Evolutionary conservation across 2,888 invertebrate genomes (phyloP).

Genomic region (Dynastes grantii): DNA sequence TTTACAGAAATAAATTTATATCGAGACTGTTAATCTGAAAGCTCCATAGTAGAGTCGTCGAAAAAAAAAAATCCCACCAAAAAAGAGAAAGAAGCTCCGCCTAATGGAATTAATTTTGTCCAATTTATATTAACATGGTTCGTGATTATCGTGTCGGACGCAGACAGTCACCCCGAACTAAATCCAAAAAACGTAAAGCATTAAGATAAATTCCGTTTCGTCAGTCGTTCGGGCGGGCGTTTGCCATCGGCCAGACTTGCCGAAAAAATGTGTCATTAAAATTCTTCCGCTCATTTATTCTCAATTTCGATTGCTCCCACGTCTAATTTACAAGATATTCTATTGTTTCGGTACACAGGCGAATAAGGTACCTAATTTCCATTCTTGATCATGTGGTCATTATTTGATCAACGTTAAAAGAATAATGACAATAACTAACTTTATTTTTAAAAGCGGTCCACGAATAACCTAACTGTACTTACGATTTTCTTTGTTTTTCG

Average conservation of each 20-base stretch:
- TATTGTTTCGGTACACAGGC: too few species aligned
- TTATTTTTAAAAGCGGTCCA: too few species aligned
- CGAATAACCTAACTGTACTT: too few species aligned
- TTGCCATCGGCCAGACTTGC: neutral
- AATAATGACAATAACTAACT: too few species aligned
- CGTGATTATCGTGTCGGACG: slow-evolving; percentile 62
- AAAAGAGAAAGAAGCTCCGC: slow-evolving; percentile 32
- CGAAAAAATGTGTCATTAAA: slow-evolving; percentile 69
- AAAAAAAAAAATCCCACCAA: neutral
- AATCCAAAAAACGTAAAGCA: slow-evolving; percentile 64
- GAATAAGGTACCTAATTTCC: too few species aligned
- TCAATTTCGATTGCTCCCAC: slow-evolving; percentile 59
- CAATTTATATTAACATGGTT: slow-evolving; percentile 71
- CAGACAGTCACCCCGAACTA: slow-evolving; percentile 39
- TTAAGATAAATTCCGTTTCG: slow-evolving; percentile 54
- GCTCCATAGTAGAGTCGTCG: too few species aligned
- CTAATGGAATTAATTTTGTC: slow-evolving; percentile 71
- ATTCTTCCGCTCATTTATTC: slow-evolving; percentile 69
- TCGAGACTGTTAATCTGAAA: too few species aligned
- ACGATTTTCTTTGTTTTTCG: too few species aligned
- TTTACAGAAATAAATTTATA: too few species aligned
- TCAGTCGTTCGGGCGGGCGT: neutral
- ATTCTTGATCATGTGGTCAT: too few species aligned
- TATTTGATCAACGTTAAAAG: too few species aligned
- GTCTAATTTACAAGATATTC: too few species aligned